These are phyloP conservation scores for Scomber japonicus DNA, from an alignment of 2,113 vertebrate genomes.

Conservation along the genomic window DNA sequence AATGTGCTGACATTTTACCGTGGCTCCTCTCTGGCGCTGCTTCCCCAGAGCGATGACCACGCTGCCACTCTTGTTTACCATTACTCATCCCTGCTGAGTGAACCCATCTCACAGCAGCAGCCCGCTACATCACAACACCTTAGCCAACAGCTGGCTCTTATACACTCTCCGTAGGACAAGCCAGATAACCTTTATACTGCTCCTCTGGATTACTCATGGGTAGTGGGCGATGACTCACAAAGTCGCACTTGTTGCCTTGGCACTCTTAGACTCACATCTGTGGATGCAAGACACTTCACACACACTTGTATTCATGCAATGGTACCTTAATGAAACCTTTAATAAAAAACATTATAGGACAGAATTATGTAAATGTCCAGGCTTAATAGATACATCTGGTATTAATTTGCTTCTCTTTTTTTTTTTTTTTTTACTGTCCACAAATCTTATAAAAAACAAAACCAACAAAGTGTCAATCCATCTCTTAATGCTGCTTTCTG, in stretches of 20 bases:
- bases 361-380: accelerated
- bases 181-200: slow-evolving; percentile 61
- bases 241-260: slow-evolving; percentile 28
- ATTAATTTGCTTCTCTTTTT: background rate
- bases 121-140: slow-evolving; percentile 12
- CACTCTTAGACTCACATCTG: slow-evolving; percentile 28
- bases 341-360: background rate
- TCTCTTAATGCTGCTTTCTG: too few relatives aligned
- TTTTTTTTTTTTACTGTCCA: background rate
- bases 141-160: slow-evolving; percentile 42
- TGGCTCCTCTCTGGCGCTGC: slow-evolving; percentile 11
- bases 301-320: background rate
- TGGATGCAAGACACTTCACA: slow-evolving; percentile 6
- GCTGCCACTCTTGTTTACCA: slow-evolving; percentile 49
- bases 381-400: background rate
- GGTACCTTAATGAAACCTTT: background rate
- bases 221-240: slow-evolving; percentile 42
- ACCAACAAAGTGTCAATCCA: background rate
- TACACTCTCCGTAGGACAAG: slow-evolving; percentile 28
- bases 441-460: background rate
- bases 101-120: slow-evolving; percentile 39
- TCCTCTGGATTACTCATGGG: slow-evolving; percentile 31
- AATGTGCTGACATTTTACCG: slow-evolving; percentile 60
- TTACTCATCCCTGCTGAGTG: slow-evolving; percentile 50
- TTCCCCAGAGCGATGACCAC: slow-evolving; percentile 30